Percentiles rank a stretch among this genome's conserved stretches.
phyloP scores from a whole-genome alignment of 2,888 invertebrate genomes.

The Pachycephus smyrnensis region DNA sequence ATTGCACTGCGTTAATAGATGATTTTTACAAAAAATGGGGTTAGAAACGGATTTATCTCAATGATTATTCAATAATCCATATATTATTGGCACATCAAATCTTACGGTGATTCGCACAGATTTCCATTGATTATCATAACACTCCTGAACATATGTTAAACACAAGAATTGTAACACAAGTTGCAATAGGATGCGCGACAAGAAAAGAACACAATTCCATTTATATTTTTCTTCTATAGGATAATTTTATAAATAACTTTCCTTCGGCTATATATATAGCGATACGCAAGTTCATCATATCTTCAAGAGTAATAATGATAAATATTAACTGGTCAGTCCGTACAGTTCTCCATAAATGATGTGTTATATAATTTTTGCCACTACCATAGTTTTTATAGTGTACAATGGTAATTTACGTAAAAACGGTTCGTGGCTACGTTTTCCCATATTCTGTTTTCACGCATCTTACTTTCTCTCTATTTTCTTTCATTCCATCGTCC shows the following conservation, averaged over 20 bases:
- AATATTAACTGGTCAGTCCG: neutral
- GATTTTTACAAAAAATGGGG: neutral
- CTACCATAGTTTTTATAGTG: neutral
- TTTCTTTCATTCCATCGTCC: neutral
- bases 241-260: neutral
- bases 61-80: neutral
- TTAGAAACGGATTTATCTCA: neutral
- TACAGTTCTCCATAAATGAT: neutral
- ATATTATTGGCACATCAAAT: neutral
- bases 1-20: neutral
- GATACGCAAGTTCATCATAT: neutral
- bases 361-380: neutral
- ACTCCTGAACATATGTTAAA: neutral
- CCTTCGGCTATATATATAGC: neutral
- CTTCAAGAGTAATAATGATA: neutral
- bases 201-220: neutral
- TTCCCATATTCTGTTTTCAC: neutral
- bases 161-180: neutral
- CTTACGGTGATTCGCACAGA: neutral
- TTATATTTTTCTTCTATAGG: neutral
- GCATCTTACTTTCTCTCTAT: neutral
- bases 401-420: neutral
- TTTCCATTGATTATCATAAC: neutral
- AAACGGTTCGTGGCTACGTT: neutral
- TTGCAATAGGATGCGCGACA: neutral